Percentiles rank a stretch among this genome's conserved stretches.
Conservation (phyloP, 2,888 invertebrate genomes). For the Diabrotica balteata region DNA sequence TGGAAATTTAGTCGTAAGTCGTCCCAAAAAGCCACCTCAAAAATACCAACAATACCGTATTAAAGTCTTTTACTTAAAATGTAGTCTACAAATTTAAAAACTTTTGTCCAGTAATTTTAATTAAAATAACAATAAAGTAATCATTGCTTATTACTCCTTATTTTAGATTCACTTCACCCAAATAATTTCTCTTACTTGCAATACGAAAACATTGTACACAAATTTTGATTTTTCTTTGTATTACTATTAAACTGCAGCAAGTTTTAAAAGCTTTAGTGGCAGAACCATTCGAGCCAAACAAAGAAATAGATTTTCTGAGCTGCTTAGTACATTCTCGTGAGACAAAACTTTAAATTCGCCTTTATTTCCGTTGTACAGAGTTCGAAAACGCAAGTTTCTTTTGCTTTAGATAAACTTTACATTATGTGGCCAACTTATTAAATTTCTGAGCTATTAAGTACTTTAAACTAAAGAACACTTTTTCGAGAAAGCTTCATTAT, state of each 20-base stretch:
- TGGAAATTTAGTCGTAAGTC: too few relatives aligned
- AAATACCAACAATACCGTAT: too few relatives aligned
- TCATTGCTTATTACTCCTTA: too few relatives aligned
- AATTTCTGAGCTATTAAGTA: slow-evolving; percentile 1
- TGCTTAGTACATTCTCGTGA: slow-evolving; percentile 22
- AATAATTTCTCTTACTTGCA: background rate
- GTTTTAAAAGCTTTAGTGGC: slow-evolving; percentile 17
- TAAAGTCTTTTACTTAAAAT: too few relatives aligned
- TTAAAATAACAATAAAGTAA: too few relatives aligned
- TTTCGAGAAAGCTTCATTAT: slow-evolving; percentile 3
- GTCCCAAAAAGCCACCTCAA: too few relatives aligned
- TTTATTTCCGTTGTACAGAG: slow-evolving; percentile 18
- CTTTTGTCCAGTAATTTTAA: too few relatives aligned
- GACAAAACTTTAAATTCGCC: slow-evolving; percentile 23
- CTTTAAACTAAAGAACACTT: slow-evolving; percentile 5
- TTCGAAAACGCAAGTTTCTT: slow-evolving; percentile 19
- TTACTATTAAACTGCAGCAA: slow-evolving; percentile 5
- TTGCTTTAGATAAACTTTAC: slow-evolving; percentile 21
- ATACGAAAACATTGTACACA: background rate
- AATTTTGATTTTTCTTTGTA: slow-evolving; percentile 9
- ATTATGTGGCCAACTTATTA: slow-evolving; percentile 23
- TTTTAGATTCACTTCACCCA: too few relatives aligned
- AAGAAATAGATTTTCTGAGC: slow-evolving; percentile 21
- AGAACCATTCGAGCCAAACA: slow-evolving; percentile 22
- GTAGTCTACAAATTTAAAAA: too few relatives aligned